A percentile compares a stretch with the other conserved stretches of the same genome.
These are phyloP conservation scores for cat (Felis catus) DNA, from an alignment of 2,113 vertebrate genomes.

Conservation along the genomic window F.catus_Fca126_mat1.0 CM031413.1:32270501-32271000, in stretches of 20 bases:
- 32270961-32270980: no score
- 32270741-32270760: background rate
- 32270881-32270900: background rate
- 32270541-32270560: background rate
- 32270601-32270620: background rate
- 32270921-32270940: no score
- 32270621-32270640: background rate
- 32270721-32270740: background rate
- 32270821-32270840: background rate
- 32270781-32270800: background rate
- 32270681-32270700: background rate
- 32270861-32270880: background rate
- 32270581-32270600: background rate
- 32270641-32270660: background rate
- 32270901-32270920: background rate
- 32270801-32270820: background rate
- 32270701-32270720: background rate
- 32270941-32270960: no score
- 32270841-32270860: background rate
- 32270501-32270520: background rate
- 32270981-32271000: no score
- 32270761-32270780: background rate
- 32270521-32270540: background rate
- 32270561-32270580: background rate
- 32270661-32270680: background rate